Conservation (phyloP, 2,888 invertebrate species). For the Phyto melanocephala region DNA sequence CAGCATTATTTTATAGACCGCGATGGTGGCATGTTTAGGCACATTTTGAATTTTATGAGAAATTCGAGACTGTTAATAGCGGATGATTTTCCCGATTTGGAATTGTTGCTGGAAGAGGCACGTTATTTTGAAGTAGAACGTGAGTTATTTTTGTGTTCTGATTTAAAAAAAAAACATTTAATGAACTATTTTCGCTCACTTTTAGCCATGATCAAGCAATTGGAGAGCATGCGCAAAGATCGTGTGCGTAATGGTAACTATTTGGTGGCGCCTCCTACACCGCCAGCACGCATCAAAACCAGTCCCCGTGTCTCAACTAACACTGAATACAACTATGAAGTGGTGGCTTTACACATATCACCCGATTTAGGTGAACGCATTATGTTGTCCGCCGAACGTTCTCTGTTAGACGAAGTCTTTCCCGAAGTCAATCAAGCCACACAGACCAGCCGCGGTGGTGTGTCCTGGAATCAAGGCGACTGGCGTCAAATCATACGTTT, state of each 20-base stretch:
- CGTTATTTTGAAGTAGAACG: constrained; percentile 93
- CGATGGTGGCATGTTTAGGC: constrained; percentile 98
- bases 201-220: constrained; percentile 85
- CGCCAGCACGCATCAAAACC: constrained; percentile 75
- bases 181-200: neutral
- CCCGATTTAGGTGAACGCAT: constrained; percentile 84
- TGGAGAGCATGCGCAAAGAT: constrained; percentile 87
- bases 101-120: constrained; percentile 93
- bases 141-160: constrained; percentile 81
- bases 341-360: constrained; percentile 89
- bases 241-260: constrained; percentile 82
- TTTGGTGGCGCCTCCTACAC: constrained; percentile 78
- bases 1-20: constrained; percentile 99
- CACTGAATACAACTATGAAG: constrained; percentile 83
- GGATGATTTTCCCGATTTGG: constrained; percentile 90
- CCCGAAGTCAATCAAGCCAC: constrained; percentile 87
- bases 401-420: constrained; percentile 87
- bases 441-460: constrained; percentile 88
- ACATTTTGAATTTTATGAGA: constrained; percentile 97
- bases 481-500: constrained; percentile 90
- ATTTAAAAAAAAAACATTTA: neutral
- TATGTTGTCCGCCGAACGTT: constrained; percentile 89
- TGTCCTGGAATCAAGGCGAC: constrained; percentile 90
- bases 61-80: constrained; percentile 93
- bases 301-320: constrained; percentile 71